phyloP scores from a whole-genome alignment of 2,888 invertebrate species.

The Ornithoptera priamus region DNA sequence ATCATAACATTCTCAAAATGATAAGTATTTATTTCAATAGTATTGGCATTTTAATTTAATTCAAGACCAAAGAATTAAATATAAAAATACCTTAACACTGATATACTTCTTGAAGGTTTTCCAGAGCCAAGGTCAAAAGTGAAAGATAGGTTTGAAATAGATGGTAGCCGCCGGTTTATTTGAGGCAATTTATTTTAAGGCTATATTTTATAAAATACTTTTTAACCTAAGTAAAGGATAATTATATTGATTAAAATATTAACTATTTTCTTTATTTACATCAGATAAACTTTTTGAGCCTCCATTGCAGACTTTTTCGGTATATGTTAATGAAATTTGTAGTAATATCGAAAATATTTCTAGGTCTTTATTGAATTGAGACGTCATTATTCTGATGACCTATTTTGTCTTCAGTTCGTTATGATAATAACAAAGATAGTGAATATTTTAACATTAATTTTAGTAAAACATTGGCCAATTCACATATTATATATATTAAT shows the following conservation, averaged over 20 bases:
- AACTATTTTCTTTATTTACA: neutral
- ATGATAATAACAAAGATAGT: neutral
- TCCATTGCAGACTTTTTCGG: too few relatives aligned
- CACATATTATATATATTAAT: neutral
- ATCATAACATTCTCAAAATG: too few relatives aligned
- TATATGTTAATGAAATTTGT: too few relatives aligned
- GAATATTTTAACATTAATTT: neutral
- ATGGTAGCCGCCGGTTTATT: conserved; percentile 28
- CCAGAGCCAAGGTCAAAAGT: conserved; percentile 26
- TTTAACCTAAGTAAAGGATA: neutral
- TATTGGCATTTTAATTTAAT: too few relatives aligned
- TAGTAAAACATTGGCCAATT: neutral
- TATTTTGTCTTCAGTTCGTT: too few relatives aligned
- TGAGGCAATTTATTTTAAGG: conserved; percentile 31
- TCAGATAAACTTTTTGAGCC: too few relatives aligned
- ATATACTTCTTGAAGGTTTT: conserved; percentile 25
- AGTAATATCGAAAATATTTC: too few relatives aligned
- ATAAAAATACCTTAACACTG: conserved; percentile 7
- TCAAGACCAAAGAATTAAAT: neutral
- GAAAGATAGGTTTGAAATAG: conserved; percentile 24
- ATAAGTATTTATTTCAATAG: too few relatives aligned
- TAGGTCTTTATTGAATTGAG: too few relatives aligned
- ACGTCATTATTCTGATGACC: too few relatives aligned
- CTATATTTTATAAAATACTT: conserved; percentile 31
- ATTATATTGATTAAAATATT: neutral